Conservation (phyloP, 2,113 vertebrate genomes). For the Neolamprologus sp. region DNA sequence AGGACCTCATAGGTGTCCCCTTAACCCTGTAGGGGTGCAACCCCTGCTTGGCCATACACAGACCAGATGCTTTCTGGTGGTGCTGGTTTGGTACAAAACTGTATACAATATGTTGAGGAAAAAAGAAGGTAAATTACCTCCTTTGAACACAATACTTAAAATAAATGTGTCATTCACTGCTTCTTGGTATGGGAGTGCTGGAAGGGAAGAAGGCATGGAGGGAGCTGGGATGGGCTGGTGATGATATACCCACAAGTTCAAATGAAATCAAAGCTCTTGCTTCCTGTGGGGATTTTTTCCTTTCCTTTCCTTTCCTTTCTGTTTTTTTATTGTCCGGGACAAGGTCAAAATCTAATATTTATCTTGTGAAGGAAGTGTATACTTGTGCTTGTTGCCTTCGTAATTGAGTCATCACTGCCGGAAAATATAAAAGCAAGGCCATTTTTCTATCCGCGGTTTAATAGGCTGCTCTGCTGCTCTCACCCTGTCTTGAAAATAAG, state of each 20-base stretch:
- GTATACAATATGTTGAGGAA: not conserved
- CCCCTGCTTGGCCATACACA: not conserved
- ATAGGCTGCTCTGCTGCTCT: not conserved
- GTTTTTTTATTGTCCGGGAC: slow-evolving; percentile 14
- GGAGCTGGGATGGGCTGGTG: not conserved
- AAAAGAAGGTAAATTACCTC: not conserved
- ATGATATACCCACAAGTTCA: slow-evolving; percentile 15
- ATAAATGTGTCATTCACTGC: not conserved
- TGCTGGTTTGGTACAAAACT: not conserved
- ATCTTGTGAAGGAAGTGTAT: slow-evolving; percentile 34
- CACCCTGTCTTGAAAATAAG: slow-evolving; percentile 39
- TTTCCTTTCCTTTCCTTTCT: not conserved
- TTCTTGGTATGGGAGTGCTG: not conserved
- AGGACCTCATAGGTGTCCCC: not conserved
- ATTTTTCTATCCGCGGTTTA: slow-evolving; percentile 16
- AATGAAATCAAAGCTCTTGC: slow-evolving; percentile 29
- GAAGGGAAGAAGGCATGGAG: not conserved
- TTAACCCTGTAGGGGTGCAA: not conserved
- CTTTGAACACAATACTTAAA: not conserved
- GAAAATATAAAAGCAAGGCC: not conserved
- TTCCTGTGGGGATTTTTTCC: slow-evolving; percentile 13
- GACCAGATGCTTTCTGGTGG: not conserved
- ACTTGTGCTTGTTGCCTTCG: slow-evolving; percentile 21
- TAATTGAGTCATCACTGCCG: slow-evolving; percentile 37
- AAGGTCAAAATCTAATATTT: slow-evolving; percentile 63